Base-by-base conservation (phyloP, 2,888 invertebrate species). In the Cheilosia urbana region DNA sequence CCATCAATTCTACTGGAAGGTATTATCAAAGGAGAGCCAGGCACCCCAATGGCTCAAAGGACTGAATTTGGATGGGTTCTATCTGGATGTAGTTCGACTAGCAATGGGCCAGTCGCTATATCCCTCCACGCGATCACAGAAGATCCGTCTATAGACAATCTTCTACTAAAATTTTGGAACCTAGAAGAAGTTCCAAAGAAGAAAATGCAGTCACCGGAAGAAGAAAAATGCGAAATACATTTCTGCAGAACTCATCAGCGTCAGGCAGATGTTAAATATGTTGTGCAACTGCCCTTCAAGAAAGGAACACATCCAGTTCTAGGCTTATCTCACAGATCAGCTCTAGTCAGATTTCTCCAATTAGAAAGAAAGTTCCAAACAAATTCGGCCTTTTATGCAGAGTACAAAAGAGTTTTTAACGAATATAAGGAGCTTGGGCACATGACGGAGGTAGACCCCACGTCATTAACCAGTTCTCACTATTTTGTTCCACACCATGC, bases 401-500 rank as follows among this genome's bases (percentile, higher is more conserved):
- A 30, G 7, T 30, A 30, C 4, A 7, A 7, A 30, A 30, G 30
- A 30, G 30, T 30, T 30, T 30, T 30, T 9, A 15, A 15, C 2
- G 40, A 40, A 40, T 40, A 40, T 15, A 15, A 15, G 40, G 40
- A 40, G 13, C 40, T 40, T 15, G 40, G 40, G 2, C 40, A 40
- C 4, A 40, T 40, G 40, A 15, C 15, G 0, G 40, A 15, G 15
- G 4, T 40, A 15, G 40, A 40, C 15, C 40, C 40, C 15, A 4
- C 15, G 2, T 15, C 21, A 47, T 5, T 57, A 1, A 57, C 0
- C 2, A 13, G 17, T 3, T 4, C 17, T 47, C 49, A 66, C 17
- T 75, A 75, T 17, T 68, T 42, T 30, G 19, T 77, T 34, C 68
- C 68, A 3, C 68, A 62, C 40, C 78, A 63, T 17, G 62, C 72